phyloP scores from a whole-genome alignment of 2,113 vertebrate species.

The Acrocephalus kingi region DNA sequence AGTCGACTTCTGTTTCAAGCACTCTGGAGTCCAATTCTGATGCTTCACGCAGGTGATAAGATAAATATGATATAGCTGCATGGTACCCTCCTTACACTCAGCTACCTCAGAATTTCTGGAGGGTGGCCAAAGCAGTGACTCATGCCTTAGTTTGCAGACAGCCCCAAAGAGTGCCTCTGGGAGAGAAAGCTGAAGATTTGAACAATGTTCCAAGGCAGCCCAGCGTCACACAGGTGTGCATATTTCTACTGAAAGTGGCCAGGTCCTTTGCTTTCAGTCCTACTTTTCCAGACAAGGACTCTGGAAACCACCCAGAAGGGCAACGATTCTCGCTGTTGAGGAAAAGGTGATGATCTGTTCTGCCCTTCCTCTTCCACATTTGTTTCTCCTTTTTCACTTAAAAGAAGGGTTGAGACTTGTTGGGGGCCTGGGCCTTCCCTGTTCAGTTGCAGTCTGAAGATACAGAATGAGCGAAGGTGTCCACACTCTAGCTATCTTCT shows the following conservation, averaged over 20 bases:
- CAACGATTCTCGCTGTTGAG: background rate
- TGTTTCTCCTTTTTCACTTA: background rate
- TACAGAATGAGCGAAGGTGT: background rate
- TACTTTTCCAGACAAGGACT: background rate
- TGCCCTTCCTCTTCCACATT: background rate
- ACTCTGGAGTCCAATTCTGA: background rate
- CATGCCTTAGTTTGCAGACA: background rate
- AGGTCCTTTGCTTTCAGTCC: background rate
- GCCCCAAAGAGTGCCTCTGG: background rate
- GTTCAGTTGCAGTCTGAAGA: background rate
- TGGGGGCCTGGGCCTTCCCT: background rate
- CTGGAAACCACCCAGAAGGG: background rate
- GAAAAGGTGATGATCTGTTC: background rate
- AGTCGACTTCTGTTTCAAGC: background rate
- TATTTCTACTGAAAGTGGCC: background rate
- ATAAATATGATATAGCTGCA: background rate
- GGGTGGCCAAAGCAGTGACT: background rate
- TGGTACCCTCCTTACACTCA: background rate
- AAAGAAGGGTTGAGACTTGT: background rate
- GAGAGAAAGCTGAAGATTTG: background rate
- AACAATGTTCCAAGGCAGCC: background rate
- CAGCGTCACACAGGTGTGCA: background rate
- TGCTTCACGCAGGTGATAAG: fast-evolving
- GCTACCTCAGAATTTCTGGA: background rate
- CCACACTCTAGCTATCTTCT: background rate